phyloP scores from a whole-genome alignment of 2,888 invertebrate species.

The Torymus auratus region DNA sequence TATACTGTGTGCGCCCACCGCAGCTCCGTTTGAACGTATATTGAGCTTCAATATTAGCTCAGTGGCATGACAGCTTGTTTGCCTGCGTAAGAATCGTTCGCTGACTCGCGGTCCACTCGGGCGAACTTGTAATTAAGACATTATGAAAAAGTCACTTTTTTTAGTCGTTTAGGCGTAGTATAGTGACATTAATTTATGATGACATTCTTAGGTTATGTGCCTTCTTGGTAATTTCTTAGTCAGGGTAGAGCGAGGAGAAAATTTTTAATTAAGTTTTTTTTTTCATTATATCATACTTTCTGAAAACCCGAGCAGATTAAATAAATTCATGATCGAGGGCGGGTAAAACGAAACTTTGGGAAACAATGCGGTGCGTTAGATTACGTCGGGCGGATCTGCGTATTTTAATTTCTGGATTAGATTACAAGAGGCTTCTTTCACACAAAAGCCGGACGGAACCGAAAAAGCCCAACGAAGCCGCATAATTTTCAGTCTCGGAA shows the following conservation, averaged over 20 bases:
- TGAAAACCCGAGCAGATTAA: no score
- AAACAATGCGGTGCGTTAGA: no score
- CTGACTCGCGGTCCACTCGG: background rate
- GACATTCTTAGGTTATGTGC: no score
- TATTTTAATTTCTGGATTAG: constrained; percentile 16
- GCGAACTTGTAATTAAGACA: constrained; percentile 23
- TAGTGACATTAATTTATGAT: no score
- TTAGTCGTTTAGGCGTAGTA: no score
- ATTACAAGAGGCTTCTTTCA: background rate
- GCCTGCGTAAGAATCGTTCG: constrained; percentile 1
- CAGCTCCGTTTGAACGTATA: constrained; percentile 24
- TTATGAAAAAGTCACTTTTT: background rate
- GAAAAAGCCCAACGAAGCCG: constrained; percentile 17
- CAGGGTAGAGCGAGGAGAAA: no score
- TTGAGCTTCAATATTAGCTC: constrained; percentile 45
- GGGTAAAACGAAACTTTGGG: no score
- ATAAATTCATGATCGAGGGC: no score
- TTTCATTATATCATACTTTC: no score
- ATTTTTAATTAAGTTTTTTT: no score
- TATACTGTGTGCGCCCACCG: background rate
- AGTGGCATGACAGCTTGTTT: constrained; percentile 35
- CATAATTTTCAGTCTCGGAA: constrained; percentile 8
- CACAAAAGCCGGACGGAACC: background rate
- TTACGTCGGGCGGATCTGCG: no score
- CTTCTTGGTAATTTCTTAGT: no score